Conservation (phyloP, 2,888 invertebrate species). For the Nudaria mundana region DNA sequence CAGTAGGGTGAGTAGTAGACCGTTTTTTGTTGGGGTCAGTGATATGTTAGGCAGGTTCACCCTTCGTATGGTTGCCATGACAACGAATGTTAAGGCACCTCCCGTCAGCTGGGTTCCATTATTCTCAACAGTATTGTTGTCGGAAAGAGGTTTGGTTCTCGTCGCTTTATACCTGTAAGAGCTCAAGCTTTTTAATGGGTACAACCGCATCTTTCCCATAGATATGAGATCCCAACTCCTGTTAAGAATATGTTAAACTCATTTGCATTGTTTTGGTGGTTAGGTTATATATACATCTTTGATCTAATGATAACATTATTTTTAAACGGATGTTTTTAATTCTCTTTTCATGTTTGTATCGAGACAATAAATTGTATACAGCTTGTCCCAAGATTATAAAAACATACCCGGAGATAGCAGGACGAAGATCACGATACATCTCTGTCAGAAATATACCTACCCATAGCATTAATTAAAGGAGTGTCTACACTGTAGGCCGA, state of each 20-base stretch:
- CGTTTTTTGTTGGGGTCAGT: constrained; percentile 57
- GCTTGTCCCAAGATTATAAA: constrained; percentile 38
- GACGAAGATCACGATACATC: constrained; percentile 65
- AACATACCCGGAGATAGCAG: too few species aligned
- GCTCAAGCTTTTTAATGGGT: constrained; percentile 54
- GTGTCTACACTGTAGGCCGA: constrained; percentile 65
- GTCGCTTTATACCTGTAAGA: constrained; percentile 60
- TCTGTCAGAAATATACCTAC: constrained; percentile 52
- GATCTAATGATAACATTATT: constrained; percentile 39
- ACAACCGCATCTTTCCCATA: constrained; percentile 52
- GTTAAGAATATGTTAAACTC: constrained; percentile 46
- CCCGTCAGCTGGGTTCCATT: constrained; percentile 80
- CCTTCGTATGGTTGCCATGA: constrained; percentile 73
- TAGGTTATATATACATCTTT: too few species aligned
- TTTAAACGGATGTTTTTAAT: constrained; percentile 26
- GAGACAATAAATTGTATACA: constrained; percentile 24
- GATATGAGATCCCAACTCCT: constrained; percentile 44
- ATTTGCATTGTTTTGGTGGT: constrained; percentile 58
- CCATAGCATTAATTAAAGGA: constrained; percentile 71
- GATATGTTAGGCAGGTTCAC: constrained; percentile 77
- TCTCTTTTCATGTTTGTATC: constrained; percentile 19
- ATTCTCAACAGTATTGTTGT: constrained; percentile 66
- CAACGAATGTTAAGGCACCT: constrained; percentile 74
- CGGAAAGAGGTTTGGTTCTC: constrained; percentile 56
- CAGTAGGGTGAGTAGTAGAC: constrained; percentile 47